Evolutionary conservation across 2,113 vertebrate genomes (phyloP), one percentile per base, ranked within the genome.

Genomic region (Perognathus longimembris): DNA sequence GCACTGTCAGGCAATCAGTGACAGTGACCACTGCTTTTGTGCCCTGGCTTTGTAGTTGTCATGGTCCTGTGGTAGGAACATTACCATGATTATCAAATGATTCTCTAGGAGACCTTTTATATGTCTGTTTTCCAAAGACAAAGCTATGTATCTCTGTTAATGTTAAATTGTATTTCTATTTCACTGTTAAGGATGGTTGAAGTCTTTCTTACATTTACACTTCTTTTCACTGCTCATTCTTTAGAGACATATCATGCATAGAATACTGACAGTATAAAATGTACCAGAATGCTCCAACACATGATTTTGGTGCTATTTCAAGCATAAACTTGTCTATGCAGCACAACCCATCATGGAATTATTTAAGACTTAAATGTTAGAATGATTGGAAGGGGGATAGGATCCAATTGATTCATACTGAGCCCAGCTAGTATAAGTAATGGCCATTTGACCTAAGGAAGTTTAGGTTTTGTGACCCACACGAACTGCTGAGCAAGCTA

Each of bases 341-440:
- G 17, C 50, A 88, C 3, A 92, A 67, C 32, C 2, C n/a, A 57
- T 64, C 32, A 38, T 61, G 28, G 15, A 83, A 81, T 78, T 82
- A 89, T 71, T 90, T 75, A 75, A 79, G 74, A 78, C 18, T 76
- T 89, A 76, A 32, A 95, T 82, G 92, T 90, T 71, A 88, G 76
- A 79, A 54, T 59, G 79, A 42, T 66, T 93, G 30, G 64, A 64
- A 54, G 75, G 45, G 45, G 26, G 32, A 28, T 20, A 89, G 57
- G 78, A 71, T 34, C 2, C 5, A 30, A 36, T 3, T 1, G 4
- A 85, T 17, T 69, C 59, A 22, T 15, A 64, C 50, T 22, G 17
- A 85, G 40, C 1, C 24, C 50, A 90, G 24, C n/a, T 79, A 22
- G 12, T 85, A 4, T n/a, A 42, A 82, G 26, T 38, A 54, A 8